Evolutionary conservation across 2,797 vertebrate genomes (phyloP).

Genomic region (Loriculus beryllinus): DNA sequence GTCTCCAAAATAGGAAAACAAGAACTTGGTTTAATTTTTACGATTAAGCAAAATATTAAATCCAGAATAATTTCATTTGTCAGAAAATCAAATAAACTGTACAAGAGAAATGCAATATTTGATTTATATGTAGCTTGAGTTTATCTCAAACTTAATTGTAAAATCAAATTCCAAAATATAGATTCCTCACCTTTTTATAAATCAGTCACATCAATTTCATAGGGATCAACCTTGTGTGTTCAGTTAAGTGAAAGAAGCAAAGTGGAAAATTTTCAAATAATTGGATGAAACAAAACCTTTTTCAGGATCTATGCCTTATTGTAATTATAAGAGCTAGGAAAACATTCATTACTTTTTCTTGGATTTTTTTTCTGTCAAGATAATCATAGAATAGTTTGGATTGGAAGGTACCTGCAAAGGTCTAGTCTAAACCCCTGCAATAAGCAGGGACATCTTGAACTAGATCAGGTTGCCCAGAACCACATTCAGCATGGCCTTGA

Average conservation of each 20-base stretch:
- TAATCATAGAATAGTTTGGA: neutral
- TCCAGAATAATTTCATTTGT: neutral
- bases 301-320: neutral
- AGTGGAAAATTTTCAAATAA: neutral
- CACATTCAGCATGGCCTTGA: neutral
- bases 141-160: neutral
- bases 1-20: neutral
- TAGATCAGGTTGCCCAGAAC: neutral
- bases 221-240: neutral
- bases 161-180: neutral
- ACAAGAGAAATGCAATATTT: neutral
- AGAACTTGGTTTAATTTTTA: neutral
- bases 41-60: neutral
- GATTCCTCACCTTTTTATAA: neutral
- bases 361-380: neutral
- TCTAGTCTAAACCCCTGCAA: neutral
- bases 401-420: neutral
- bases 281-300: neutral
- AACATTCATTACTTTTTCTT: neutral
- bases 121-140: neutral
- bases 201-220: neutral
- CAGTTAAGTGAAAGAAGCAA: neutral
- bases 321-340: neutral
- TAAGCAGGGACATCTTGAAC: neutral
- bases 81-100: neutral